These are phyloP conservation scores for Semicossyphus pulcher DNA, from an alignment of 2,113 vertebrate genomes.

Conservation along the genomic window DNA sequence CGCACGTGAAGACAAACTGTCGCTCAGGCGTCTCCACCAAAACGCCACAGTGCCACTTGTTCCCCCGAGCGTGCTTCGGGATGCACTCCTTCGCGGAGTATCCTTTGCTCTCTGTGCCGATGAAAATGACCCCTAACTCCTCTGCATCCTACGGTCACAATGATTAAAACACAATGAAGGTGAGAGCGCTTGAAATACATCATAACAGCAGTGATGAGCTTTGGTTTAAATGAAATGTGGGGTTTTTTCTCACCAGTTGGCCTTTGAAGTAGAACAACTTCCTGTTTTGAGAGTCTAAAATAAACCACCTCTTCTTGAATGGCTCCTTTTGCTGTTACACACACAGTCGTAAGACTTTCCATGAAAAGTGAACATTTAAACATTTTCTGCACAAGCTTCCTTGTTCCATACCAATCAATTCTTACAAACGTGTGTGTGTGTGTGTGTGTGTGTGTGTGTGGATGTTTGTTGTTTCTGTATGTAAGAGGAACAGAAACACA, in stretches of 20 bases:
- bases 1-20: slow-evolving; percentile 90
- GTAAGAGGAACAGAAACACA: slow-evolving; percentile 49
- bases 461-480: too few species aligned
- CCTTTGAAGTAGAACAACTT: slow-evolving; percentile 92
- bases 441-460: too few species aligned
- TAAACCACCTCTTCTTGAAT: slow-evolving; percentile 94
- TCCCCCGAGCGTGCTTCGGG: slow-evolving; percentile 82
- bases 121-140: slow-evolving; percentile 89
- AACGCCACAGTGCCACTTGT: slow-evolving; percentile 88
- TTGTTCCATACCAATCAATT: neutral
- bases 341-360: too few species aligned
- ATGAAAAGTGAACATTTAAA: neutral
- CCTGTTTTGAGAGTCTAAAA: slow-evolving; percentile 90
- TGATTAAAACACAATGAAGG: neutral
- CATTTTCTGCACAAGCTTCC: too few species aligned
- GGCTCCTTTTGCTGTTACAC: slow-evolving; percentile 87
- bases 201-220: neutral
- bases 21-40: slow-evolving; percentile 85
- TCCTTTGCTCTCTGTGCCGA: slow-evolving; percentile 86
- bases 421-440: neutral
- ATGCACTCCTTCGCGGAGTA: slow-evolving; percentile 84
- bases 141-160: slow-evolving; percentile 86
- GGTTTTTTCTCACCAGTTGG: slow-evolving; percentile 85
- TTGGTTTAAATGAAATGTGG: neutral
- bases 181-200: neutral